phyloP scores from a whole-genome alignment of 1,140 invertebrate species.

The Lucilia sericata region DNA sequence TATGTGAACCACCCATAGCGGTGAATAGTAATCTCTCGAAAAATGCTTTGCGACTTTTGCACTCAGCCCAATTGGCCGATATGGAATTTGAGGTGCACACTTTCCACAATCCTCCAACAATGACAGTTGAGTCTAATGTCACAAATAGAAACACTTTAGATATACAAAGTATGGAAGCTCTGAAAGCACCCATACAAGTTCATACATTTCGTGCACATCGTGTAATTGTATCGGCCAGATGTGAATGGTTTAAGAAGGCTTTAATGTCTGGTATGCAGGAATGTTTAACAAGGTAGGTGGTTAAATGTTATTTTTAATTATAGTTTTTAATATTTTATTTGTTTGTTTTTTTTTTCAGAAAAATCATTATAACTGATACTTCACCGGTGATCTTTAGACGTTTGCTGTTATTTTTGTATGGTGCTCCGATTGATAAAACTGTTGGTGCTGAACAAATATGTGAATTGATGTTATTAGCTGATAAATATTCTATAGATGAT shows the following conservation, averaged over 20 bases:
- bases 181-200: constrained; percentile 51
- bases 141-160: constrained; percentile 34
- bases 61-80: constrained; percentile 71
- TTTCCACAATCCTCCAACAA: constrained; percentile 35
- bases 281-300: constrained; percentile 74
- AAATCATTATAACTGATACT: constrained; percentile 77
- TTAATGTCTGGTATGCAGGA: constrained; percentile 79
- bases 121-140: neutral
- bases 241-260: constrained; percentile 79
- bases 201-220: constrained; percentile 72
- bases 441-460: constrained; percentile 73
- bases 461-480: constrained; percentile 74
- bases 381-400: constrained; percentile 74
- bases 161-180: constrained; percentile 30
- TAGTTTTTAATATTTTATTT: neutral
- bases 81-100: constrained; percentile 76
- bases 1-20: constrained; percentile 73
- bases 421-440: constrained; percentile 71
- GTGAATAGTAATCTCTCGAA: constrained; percentile 72
- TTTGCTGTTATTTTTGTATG: constrained; percentile 76
- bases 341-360: constrained; percentile 67
- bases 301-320: neutral
- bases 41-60: constrained; percentile 71
- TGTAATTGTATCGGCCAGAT: constrained; percentile 75
- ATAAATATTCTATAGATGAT: constrained; percentile 68